Evolutionary conservation across 2,113 vertebrate species (phyloP), one percentile per base, ranked within the genome.

Genomic region (Brachypteracias leptosomus): DNA sequence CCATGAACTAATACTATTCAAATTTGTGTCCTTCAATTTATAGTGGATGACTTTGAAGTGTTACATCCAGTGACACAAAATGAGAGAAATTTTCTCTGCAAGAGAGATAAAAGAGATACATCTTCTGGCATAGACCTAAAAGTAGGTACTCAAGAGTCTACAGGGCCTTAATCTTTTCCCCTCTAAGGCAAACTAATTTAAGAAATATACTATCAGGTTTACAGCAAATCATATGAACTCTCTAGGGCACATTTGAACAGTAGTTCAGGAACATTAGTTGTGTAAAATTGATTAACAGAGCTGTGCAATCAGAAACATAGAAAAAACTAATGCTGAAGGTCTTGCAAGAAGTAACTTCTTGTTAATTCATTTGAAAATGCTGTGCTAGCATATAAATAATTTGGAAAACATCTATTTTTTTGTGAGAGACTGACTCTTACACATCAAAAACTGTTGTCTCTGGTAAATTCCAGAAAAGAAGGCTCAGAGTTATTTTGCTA

Each of bases 221-320:
- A 35, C 38, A 92, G 83, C 33, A 89, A 89, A 82, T 86, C 65
- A 59, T 13, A 85, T 14, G 55, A 93, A 67, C 24, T 59, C 86
- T 87, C 22, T 52, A 74, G 73, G 86, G 35, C 70, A 85, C 28
- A 36, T 91, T 92, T 44, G 28, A 28, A 26, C 51, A 74, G 62
- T 55, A 86, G 40, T 82, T 75, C 76, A 35, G 26, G 52, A 81
- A 44, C 21, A 65, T 87, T 44, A 79, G 19, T 68, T 40, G 66
- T 31, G 13, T 81, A 92, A 96, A 88, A 87, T 82, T 91, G 80
- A 92, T 95, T 95, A 93, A 91, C 62, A 91, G 81, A 70, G 54
- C 15, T 81, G 36, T 66, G 81, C 62, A 87, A 54, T 55, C 73
- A 76, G 77, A 93, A 94, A 84, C 31, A 46, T 36, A 47, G 35